Base-by-base conservation (phyloP, 1,140 invertebrate species). In the Plodia interpunctella region DNA sequence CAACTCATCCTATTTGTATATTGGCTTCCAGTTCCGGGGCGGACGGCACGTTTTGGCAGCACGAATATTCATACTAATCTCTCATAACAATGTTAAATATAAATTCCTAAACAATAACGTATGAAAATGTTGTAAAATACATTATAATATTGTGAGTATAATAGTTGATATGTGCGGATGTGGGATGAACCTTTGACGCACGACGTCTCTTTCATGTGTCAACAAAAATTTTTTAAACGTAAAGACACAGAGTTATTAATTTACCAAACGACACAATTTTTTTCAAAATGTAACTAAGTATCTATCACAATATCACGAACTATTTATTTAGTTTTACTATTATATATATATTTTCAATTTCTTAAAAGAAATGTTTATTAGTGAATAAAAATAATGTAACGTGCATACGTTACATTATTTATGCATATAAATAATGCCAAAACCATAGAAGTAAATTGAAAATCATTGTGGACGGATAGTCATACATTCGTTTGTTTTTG, bases 41-140 rank as follows among this genome's bases (percentile, higher is more conserved):
- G 62, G 67, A 63, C 63, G 72, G 70, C 80, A 86, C 83, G 80
- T 82, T 76, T 82, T 83, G 74, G 80, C 82, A 78, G 51, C 74
- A 44, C 15, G 58, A 60, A 20, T 20, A 62, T 72, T 3, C 21
- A 73, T 59, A 68, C 63, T 79, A 77, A 80, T 80, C 71, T 78
- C 70, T 78, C 68, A 80, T 69, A 84, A 77, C 76, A 76, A 75
- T 71, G 67, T 74, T 79, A 69, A 74, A 80, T 74, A 72, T 70
- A 78, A 57, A 60, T 50, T 55, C 72, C 65, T 66, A 49, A 44
- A 57, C 35, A 59, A 66, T 66, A 67, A 70, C 65, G 60, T 66
- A 57, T 59, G 38, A 15, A 44, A 44, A 68, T 70, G 58, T 78
- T 68, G 57, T 69, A 70, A 74, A 67, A 62, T 44, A 49, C 52